Evolutionary conservation across 2,113 vertebrate species (phyloP), one percentile per base, ranked within the genome.

Genomic region (Melanostigma gelatinosum): DNA sequence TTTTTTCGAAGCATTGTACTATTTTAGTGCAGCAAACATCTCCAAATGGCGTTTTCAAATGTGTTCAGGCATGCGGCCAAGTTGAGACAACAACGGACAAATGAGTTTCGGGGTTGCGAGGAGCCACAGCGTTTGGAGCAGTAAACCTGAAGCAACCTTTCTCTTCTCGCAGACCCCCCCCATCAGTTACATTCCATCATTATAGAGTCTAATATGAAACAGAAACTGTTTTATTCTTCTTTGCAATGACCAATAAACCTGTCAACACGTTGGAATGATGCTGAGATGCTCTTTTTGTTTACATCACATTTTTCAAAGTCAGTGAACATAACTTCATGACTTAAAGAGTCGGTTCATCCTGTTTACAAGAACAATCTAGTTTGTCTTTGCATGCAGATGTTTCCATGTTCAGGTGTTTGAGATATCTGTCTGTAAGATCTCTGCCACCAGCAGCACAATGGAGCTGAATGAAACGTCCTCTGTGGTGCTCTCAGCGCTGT

Each of bases 31-130:
- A 34, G 86, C 83, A 85, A 89, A 88, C 79, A 65, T 88, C 74
- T 90, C 79, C 80, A 89, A 92, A 92, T 93, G 85, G 79, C 87
- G 34, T 91, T 90, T 89, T 87, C 68, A 85, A 89, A 92, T 87
- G 88, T 77, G 78, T 42, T 88, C 84, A 86, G 87, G 91, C 90
- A 69, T 66, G 70, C 54, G 62, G 90, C 89, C 90, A 91, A 89
- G 85, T 86, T 64, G 70, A 87, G 73, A 88, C 85, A 82, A 85
- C 75, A 68, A 57, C 11, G 84, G 79, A 87, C 85, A 87, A 90
- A 92, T 87, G 81, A 90, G 84, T 90, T 90, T 87, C 84, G 80
- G 67, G 77, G 83, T 18, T 88, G 72, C 78, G 50, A 52, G 38
- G 82, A 3, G 52, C 74, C 62, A 27, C 83, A 54, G 38, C 42